These are phyloP conservation scores for Nemapogon koenigi DNA, from an alignment of 2,888 invertebrate species.

Conservation along the genomic window DNA sequence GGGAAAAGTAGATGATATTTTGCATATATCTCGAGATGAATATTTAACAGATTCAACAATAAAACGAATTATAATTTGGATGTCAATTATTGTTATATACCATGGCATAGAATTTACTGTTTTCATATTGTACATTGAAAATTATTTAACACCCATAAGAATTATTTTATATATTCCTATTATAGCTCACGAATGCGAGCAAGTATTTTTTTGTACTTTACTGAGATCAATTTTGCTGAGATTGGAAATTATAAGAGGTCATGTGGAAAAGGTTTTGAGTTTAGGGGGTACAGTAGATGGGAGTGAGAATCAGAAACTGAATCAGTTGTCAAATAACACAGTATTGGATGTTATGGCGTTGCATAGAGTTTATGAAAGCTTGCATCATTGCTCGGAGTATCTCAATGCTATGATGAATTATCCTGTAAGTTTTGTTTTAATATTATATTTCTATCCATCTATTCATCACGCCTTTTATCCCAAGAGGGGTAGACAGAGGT, in stretches of 20 bases:
- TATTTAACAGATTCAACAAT: constrained; percentile 19
- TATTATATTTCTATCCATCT: neutral
- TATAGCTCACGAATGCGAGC: constrained; percentile 32
- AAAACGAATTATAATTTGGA: constrained; percentile 17
- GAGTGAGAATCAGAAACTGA: neutral
- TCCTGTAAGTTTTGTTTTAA: constrained; percentile 24
- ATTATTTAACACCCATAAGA: constrained; percentile 1
- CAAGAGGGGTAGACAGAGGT: too few relatives aligned
- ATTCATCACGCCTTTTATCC: too few relatives aligned
- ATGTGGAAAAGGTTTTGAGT: constrained; percentile 26
- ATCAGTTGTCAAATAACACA: constrained; percentile 21
- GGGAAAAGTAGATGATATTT: constrained; percentile 26
- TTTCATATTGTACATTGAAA: constrained; percentile 13
- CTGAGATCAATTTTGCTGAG: constrained; percentile 27
- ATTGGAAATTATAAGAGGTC: constrained; percentile 33
- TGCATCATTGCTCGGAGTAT: constrained; percentile 35
- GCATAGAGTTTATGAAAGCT: constrained; percentile 34
- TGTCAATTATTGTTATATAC: constrained; percentile 19
- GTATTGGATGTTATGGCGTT: constrained; percentile 29
- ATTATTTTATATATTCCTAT: constrained; percentile 21
- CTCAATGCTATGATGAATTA: constrained; percentile 38
- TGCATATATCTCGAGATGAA: constrained; percentile 29
- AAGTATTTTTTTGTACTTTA: constrained; percentile 28
- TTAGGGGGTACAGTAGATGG: neutral
- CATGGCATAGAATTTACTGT: constrained; percentile 23